phyloP scores from a whole-genome alignment of 2,888 invertebrate species.

The Lasioglossum villosulum region DNA sequence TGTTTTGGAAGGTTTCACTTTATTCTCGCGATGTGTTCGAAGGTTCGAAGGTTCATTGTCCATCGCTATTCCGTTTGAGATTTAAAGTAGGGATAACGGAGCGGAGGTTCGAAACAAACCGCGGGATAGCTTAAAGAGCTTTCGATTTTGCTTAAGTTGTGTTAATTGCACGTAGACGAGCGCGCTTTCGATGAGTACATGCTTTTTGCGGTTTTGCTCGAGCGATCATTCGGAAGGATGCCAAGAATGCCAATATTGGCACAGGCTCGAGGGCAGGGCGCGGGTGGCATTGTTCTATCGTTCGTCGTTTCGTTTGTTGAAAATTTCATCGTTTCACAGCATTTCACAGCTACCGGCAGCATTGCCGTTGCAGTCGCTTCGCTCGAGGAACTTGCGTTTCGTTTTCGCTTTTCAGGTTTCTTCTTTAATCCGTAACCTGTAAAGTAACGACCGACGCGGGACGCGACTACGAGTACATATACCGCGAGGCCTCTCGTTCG shows the following conservation, averaged over 20 bases:
- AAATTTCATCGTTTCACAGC: background rate
- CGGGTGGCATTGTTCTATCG: slow-evolving; percentile 22
- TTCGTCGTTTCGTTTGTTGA: background rate
- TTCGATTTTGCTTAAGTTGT: slow-evolving; percentile 24
- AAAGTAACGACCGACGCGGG: background rate
- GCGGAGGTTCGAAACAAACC: background rate
- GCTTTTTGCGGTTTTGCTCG: background rate
- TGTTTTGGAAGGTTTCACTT: background rate
- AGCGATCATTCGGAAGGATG: slow-evolving; percentile 32
- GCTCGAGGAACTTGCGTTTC: background rate
- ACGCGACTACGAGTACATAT: too few relatives aligned
- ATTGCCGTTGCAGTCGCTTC: background rate
- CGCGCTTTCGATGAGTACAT: background rate
- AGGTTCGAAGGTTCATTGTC: background rate
- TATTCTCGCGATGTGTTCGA: background rate
- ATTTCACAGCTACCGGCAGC: background rate
- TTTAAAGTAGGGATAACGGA: too few relatives aligned
- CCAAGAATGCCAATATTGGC: background rate
- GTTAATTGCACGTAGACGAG: slow-evolving; percentile 32
- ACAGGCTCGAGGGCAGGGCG: background rate
- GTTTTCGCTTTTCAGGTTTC: background rate
- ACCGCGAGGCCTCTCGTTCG: too few relatives aligned
- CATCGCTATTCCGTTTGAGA: too few relatives aligned
- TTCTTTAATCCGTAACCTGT: background rate
- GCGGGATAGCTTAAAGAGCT: slow-evolving; percentile 1